Base-by-base conservation (phyloP, 2,888 invertebrate species). In the Dicyrtoma fusca region DNA sequence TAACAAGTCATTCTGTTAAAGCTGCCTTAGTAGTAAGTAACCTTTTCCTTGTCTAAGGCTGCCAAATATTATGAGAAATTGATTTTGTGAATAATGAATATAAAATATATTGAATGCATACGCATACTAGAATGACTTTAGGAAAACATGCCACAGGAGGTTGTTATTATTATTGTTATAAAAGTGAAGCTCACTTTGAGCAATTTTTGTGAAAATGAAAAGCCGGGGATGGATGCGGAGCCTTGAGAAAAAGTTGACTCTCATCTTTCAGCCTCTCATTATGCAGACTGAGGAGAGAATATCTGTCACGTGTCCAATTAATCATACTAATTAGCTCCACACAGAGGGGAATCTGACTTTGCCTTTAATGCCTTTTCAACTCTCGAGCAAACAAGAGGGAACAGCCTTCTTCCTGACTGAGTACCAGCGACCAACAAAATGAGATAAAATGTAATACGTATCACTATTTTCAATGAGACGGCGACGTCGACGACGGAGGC, bases 241-340 rank as follows among this genome's bases (percentile, higher is more conserved):
- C 25, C 26, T 64, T 26, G 10, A 47, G 23, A 64, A 47, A 44
- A 47, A 64, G 47, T 51, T 65, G 65, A 65, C 51, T 65, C 61
- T 71, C 64, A 64, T 71, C 71, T 71, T 71, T 71, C 71, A 71
- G 53, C 64, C 51, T 53, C 71, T 71, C 71, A 71, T 71, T 71
- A 71, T 62, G 70, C 70, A 63, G 61, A 59, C 71, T 70, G 73
- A 73, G 65, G 73, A 73, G 71, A 69, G 65, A 70, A 65, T 72
- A 77, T 79, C 77, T 75, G 75, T 79, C 79, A 78, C 78, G 76
- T 78, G 78, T 79, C 79, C 74, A 77, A 80, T 80, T 80, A 78
- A 80, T 80, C 79, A 80, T 78, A 73, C 77, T 80, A 80, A 80
- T 80, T 80, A 78, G 79, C 75, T 75, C 62, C 72, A 70, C 71